Percentiles rank a stretch among this genome's conserved stretches.
Evolutionary conservation across 2,797 vertebrate genomes (phyloP).

Genomic region (Poeciliopsis paucimaculata): DNA sequence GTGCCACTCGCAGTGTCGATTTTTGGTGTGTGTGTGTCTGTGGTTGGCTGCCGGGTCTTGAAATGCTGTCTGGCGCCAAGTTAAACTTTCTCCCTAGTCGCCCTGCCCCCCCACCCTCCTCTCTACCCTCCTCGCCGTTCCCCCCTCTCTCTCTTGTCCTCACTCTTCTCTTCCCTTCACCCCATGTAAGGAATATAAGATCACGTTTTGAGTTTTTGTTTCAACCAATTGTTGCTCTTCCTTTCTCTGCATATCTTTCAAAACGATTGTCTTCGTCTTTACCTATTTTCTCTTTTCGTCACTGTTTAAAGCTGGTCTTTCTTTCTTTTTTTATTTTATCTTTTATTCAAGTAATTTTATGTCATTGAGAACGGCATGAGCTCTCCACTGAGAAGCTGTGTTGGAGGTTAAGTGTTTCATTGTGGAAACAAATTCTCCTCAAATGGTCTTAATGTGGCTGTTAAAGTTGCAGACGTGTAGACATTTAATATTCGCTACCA

Average conservation of each 20-base stretch:
- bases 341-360: conserved; percentile 64
- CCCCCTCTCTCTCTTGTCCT: conserved; percentile 4
- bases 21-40: conserved; percentile 51
- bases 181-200: conserved; percentile 77
- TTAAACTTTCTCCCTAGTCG: conserved; percentile 75
- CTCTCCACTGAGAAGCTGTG: conserved; percentile 13
- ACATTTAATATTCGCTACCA: not conserved
- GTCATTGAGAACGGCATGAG: conserved; percentile 35
- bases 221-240: conserved; percentile 58
- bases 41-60: conserved; percentile 73
- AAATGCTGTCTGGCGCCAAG: conserved; percentile 83
- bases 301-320: conserved; percentile 70
- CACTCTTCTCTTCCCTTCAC: conserved; percentile 50
- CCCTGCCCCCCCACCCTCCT: conserved; percentile 36
- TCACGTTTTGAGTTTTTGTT: conserved; percentile 72
- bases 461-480: not conserved
- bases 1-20: conserved; percentile 68
- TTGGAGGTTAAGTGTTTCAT: conserved; percentile 11
- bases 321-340: conserved; percentile 51
- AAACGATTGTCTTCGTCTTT: conserved; percentile 16
- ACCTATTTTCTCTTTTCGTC: conserved; percentile 15
- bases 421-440: conserved; percentile 24
- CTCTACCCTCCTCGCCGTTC: conserved; percentile 35
- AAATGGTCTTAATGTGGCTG: not conserved
- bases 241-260: conserved; percentile 32